These are phyloP conservation scores for Drosophila silvestris DNA, from an alignment of 2,888 invertebrate species.

Conservation along the genomic window DNA sequence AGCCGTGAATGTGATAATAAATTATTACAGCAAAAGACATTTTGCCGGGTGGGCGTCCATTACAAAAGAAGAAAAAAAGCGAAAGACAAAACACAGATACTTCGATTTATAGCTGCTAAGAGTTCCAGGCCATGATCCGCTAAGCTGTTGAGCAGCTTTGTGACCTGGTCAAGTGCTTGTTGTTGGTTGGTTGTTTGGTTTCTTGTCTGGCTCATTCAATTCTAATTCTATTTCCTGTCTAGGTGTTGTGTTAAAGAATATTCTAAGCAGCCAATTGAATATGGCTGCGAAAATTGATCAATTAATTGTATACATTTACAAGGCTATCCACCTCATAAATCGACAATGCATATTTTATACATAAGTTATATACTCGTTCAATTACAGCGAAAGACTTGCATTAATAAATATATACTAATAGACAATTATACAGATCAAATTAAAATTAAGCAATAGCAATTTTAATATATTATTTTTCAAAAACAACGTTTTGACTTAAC, in stretches of 20 bases:
- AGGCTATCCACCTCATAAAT: slow-evolving; percentile 33
- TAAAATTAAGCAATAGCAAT: neutral
- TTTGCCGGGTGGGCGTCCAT: slow-evolving; percentile 65
- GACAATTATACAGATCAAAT: neutral
- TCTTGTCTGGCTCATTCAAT: slow-evolving; percentile 15
- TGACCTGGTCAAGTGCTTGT: slow-evolving; percentile 45
- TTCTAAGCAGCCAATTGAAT: slow-evolving; percentile 18
- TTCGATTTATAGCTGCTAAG: slow-evolving; percentile 45
- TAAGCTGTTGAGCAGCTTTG: slow-evolving; percentile 22
- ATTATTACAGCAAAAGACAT: slow-evolving; percentile 74
- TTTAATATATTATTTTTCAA: neutral
- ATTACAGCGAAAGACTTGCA: neutral
- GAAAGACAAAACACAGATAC: slow-evolving; percentile 30
- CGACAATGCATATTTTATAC: slow-evolving; percentile 14
- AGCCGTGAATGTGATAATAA: slow-evolving; percentile 79
- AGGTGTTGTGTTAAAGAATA: slow-evolving; percentile 7
- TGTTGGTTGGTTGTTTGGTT: slow-evolving; percentile 10
- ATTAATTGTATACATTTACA: slow-evolving; percentile 4
- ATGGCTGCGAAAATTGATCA: slow-evolving; percentile 15
- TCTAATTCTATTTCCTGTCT: slow-evolving; percentile 47
- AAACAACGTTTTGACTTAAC: neutral
- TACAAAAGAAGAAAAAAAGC: slow-evolving; percentile 28
- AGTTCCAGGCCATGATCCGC: slow-evolving; percentile 15
- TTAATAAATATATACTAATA: neutral
- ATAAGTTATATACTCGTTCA: neutral